Percentiles rank a stretch among this genome's conserved stretches.
Conservation (phyloP, 2,113 vertebrate genomes). For the Romanogobio albipinnatus region DNA sequence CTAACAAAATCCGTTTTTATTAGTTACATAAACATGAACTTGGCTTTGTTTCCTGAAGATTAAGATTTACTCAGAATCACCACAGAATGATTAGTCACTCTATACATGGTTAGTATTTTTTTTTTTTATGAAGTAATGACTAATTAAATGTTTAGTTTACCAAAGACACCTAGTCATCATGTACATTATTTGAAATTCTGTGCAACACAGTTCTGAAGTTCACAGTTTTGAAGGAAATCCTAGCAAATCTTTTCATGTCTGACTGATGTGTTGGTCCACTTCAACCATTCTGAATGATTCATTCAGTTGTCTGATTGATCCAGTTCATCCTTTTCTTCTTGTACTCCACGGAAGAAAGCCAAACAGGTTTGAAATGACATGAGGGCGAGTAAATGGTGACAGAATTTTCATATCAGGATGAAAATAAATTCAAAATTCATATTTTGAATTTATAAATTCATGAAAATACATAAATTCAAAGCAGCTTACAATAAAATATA, state of each 20-base stretch:
- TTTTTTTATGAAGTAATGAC: neutral
- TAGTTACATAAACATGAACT: neutral
- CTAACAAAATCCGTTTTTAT: neutral
- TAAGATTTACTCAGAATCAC: neutral
- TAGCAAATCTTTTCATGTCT: neutral
- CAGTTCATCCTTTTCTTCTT: neutral
- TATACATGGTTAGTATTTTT: neutral
- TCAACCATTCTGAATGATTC: neutral
- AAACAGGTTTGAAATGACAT: neutral
- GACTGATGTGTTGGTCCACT: neutral
- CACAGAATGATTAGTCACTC: conserved; percentile 12
- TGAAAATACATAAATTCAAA: neutral
- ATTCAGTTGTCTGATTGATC: neutral
- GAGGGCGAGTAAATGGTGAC: neutral
- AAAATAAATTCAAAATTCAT: no score
- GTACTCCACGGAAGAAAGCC: neutral
- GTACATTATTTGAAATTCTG: neutral
- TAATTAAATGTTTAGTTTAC: neutral
- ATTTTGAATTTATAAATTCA: no score
- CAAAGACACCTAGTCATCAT: neutral
- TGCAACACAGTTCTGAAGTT: no score
- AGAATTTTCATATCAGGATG: neutral
- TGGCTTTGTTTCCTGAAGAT: neutral
- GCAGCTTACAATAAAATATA: neutral
- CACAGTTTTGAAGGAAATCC: neutral